Evolutionary conservation across 1,140 invertebrate species (phyloP).

Genomic region (Sycophila sp.): DNA sequence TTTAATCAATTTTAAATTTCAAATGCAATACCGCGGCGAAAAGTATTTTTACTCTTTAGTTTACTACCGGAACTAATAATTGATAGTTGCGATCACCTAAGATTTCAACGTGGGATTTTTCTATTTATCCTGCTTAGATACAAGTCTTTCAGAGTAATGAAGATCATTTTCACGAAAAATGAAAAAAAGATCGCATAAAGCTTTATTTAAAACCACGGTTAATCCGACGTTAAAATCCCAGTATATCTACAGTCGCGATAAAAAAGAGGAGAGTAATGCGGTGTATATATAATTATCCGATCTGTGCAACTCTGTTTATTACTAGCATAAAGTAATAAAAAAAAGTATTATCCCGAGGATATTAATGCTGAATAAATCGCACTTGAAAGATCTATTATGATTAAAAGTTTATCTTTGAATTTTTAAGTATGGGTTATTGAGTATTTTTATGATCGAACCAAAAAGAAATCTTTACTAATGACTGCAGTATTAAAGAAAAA

Average conservation of each 20-base stretch:
- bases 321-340: slow-evolving; percentile 1
- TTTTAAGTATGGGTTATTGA: background rate
- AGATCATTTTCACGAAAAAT: background rate
- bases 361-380: no score
- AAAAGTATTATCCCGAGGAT: no score
- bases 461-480: background rate
- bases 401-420: background rate
- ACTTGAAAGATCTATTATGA: background rate
- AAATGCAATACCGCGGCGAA: slow-evolving; percentile 3
- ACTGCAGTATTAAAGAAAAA: background rate
- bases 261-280: slow-evolving; percentile 8
- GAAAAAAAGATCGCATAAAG: background rate
- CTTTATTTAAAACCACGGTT: no score
- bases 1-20: background rate
- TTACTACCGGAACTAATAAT: background rate
- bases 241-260: slow-evolving; percentile 8
- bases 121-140: background rate
- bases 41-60: background rate
- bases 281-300: slow-evolving; percentile 2
- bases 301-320: background rate
- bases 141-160: no score
- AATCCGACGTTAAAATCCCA: background rate
- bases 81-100: background rate
- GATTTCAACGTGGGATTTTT: background rate
- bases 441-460: background rate